phyloP scores from a whole-genome alignment of 1,140 invertebrate genomes.

The Phymorhynchus buccinoides region DNA sequence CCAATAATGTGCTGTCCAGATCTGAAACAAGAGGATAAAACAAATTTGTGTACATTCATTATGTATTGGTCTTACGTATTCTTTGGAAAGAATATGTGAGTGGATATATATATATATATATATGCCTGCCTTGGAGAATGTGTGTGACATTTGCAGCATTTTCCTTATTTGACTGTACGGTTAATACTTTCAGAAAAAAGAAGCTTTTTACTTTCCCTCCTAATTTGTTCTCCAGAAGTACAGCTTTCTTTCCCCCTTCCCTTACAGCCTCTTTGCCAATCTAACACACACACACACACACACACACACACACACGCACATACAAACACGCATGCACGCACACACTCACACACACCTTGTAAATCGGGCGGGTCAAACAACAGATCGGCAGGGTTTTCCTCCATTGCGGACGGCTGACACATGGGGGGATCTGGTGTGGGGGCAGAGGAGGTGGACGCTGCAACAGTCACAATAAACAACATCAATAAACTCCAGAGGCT shows the following conservation, averaged over 20 bases:
- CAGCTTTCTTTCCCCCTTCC: neutral
- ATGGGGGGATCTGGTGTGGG: conserved; percentile 23
- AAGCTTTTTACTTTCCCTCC: too few species aligned
- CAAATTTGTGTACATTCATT: neutral
- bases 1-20: conserved; percentile 64
- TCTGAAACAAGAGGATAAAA: conserved; percentile 35
- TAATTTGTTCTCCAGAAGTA: neutral
- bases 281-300: too few species aligned
- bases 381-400: conserved; percentile 56
- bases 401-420: conserved; percentile 43
- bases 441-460: conserved; percentile 53
- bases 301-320: too few species aligned
- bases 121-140: too few species aligned
- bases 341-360: neutral
- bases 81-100: too few species aligned
- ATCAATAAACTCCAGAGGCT: too few species aligned
- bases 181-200: too few species aligned
- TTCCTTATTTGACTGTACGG: too few species aligned
- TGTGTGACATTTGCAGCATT: too few species aligned
- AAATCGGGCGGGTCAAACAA: conserved; percentile 52
- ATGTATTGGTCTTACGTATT: too few species aligned
- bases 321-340: too few species aligned
- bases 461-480: conserved; percentile 22
- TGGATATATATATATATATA: too few species aligned
- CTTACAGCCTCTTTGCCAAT: neutral